A percentile compares a stretch with the other conserved stretches of the same genome.
phyloP scores from a whole-genome alignment of 1,140 invertebrate genomes.

The Plectrocnemia conspersa region DNA sequence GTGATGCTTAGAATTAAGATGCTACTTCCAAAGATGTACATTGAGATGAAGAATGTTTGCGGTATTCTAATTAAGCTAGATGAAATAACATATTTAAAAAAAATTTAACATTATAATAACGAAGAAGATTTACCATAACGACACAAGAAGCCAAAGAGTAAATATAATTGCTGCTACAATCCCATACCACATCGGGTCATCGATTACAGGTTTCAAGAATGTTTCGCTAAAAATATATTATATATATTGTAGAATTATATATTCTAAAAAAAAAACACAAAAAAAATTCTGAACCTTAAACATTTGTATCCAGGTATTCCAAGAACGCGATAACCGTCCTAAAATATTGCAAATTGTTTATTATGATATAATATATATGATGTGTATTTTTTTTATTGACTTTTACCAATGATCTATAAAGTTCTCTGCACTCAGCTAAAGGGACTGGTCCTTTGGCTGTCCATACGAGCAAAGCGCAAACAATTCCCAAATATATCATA shows the following conservation, averaged over 20 bases:
- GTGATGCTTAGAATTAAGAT: constrained; percentile 21
- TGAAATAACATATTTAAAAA: constrained; percentile 24
- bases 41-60: constrained; percentile 45
- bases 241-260: neutral
- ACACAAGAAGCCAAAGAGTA: constrained; percentile 48
- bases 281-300: constrained; percentile 40
- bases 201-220: constrained; percentile 45
- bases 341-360: constrained; percentile 30
- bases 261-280: neutral
- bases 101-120: constrained; percentile 25
- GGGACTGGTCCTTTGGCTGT: constrained; percentile 47
- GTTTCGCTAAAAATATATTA: constrained; percentile 45
- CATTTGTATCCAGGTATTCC: constrained; percentile 44
- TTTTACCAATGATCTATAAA: constrained; percentile 38
- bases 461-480: constrained; percentile 51
- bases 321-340: constrained; percentile 40
- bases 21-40: constrained; percentile 39
- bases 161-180: constrained; percentile 46
- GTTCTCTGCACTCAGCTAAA: constrained; percentile 45
- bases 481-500: constrained; percentile 48
- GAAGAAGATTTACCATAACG: constrained; percentile 43
- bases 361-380: neutral
- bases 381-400: neutral
- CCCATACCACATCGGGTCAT: constrained; percentile 49
- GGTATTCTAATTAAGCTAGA: constrained; percentile 47